Conservation (phyloP, 1,140 invertebrate species). For the Chironomus tepperi region DNA sequence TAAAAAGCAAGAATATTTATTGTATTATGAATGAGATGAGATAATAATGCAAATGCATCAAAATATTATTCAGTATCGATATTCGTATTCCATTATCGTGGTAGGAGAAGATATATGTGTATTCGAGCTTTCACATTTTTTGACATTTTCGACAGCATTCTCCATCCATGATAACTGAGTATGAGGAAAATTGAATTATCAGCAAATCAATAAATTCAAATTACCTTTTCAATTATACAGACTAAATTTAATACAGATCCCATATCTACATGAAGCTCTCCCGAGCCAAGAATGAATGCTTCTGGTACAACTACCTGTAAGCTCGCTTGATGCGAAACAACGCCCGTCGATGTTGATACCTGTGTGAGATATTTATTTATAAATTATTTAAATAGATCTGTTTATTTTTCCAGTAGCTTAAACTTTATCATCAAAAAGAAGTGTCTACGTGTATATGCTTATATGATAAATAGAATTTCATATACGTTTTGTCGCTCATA, state of each 20-base stretch:
- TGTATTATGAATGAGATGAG: not conserved
- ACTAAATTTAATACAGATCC: conserved; percentile 84
- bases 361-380: conserved; percentile 41
- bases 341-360: conserved; percentile 76
- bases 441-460: not conserved
- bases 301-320: conserved; percentile 80
- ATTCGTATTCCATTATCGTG: not conserved
- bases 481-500: not conserved
- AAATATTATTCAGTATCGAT: not conserved
- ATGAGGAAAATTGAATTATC: conserved; percentile 6
- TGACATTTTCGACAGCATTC: not conserved
- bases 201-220: conserved; percentile 29
- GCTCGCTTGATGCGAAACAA: conserved; percentile 80
- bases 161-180: not conserved
- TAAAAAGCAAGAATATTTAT: not conserved
- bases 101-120: not conserved
- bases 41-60: conserved; percentile 10
- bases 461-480: not conserved
- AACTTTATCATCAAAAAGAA: too few species aligned
- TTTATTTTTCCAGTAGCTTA: conserved; percentile 29
- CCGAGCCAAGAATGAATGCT: conserved; percentile 77
- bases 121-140: conserved; percentile 16
- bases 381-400: conserved; percentile 25
- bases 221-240: conserved; percentile 88
- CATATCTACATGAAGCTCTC: conserved; percentile 81